Conservation (phyloP, 2,888 invertebrate genomes). For the Actias luna region DNA sequence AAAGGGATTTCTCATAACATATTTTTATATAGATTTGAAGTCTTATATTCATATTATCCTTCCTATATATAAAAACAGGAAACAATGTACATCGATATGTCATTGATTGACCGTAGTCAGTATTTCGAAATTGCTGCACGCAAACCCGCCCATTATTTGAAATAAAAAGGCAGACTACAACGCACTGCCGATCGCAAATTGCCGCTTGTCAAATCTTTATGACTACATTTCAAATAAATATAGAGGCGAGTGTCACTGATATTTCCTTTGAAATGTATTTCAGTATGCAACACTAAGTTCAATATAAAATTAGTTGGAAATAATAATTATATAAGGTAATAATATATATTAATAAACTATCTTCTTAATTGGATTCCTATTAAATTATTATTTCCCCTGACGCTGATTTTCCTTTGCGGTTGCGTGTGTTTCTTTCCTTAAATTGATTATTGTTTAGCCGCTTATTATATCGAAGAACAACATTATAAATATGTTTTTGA, state of each 20-base stretch:
- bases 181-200: background rate
- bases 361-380: no score
- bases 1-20: no score
- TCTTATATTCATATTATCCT: background rate
- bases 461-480: no score
- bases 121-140: background rate
- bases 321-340: background rate
- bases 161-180: background rate
- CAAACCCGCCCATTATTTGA: background rate
- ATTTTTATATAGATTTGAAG: no score
- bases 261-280: background rate
- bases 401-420: no score
- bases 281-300: background rate
- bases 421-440: no score
- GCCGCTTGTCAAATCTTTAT: conserved; percentile 3
- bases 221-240: background rate
- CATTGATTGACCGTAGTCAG: background rate
- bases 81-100: background rate
- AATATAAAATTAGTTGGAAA: background rate
- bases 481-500: no score
- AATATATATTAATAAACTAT: background rate
- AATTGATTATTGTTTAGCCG: no score
- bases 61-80: background rate
- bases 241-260: background rate
- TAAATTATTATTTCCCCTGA: no score